Base-by-base conservation (phyloP, 92 coral and sea anemone species). In the Scolanthus callimorphus region DNA sequence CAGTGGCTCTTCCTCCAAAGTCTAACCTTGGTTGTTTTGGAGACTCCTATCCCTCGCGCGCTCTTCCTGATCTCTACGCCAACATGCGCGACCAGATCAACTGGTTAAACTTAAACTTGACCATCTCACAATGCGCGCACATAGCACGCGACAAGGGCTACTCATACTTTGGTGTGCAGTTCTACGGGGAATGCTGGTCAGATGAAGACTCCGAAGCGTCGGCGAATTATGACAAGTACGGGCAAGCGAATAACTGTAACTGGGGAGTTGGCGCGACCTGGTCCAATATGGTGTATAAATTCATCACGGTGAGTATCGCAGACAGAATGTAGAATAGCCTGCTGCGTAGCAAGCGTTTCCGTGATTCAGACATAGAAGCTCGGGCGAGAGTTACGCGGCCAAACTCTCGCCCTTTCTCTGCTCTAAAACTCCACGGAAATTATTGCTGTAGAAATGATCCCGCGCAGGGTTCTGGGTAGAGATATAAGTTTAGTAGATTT, bases 151-250 rank as follows among this genome's bases (percentile, higher is more conserved):
- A 84, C 31, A 51, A 37, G 46, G 73, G 70, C 15, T 65, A 73
- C 51, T n/a, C 28, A 1, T 53, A 53, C 38, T 84, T 84, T 68
- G 82, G 71, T 25, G 62, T 84, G 27, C 91, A 73, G 62, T 84
- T 3, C 29, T 84, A 68, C 27, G 82, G 82, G 3, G 91, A 84
- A 62, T 84, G 91, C 49, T 71, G 73, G 55, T 74, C 85, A 0
- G 73, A 58, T 11, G 17, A 58, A 4, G 59, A 67, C 45, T 20
- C 21, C 20, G 20, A 39, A 4, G 57, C 57, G 20, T 49, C 37
- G 1, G 27, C 22, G 2, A 53, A 52, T 34, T 76, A 73, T 26
- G 41, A 17, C 6, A 51, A 46, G 12, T 27, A 44, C 17, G 82
- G 82, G 2, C 2, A 26, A 0, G 70, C 79, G 34, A 13, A 21